phyloP scores from a whole-genome alignment of 1,140 invertebrate species.

The Lineus longissimus region DNA sequence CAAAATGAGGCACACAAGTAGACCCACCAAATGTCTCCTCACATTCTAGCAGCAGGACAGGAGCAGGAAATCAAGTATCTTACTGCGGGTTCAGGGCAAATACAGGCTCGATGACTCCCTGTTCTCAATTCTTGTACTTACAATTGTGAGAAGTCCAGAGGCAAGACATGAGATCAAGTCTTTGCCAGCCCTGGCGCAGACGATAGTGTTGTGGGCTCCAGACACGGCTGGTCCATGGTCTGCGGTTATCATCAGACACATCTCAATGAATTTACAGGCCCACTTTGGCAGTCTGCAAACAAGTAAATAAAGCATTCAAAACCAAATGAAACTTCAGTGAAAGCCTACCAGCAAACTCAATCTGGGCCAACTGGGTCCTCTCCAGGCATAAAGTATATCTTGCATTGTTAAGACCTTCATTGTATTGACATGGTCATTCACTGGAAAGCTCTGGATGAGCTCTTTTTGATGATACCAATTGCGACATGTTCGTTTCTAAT shows the following conservation, averaged over 20 bases:
- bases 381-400: not conserved
- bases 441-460: no score
- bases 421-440: no score
- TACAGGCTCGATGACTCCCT: no score
- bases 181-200: slow-evolving; percentile 97
- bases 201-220: slow-evolving; percentile 98
- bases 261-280: slow-evolving; percentile 97
- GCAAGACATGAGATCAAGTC: slow-evolving; percentile 95
- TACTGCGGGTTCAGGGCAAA: no score
- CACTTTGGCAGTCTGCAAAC: slow-evolving; percentile 77
- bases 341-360: no score
- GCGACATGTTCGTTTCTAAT: not conserved
- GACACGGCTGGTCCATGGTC: slow-evolving; percentile 99
- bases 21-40: no score
- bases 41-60: no score
- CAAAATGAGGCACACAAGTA: no score
- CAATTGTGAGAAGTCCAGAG: slow-evolving; percentile 95
- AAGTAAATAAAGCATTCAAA: no score
- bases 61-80: no score
- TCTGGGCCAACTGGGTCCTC: not conserved
- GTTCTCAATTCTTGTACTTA: no score
- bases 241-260: slow-evolving; percentile 98
- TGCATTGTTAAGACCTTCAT: not conserved
- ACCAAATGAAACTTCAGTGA: slow-evolving; percentile 2
- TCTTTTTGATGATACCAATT: not conserved